Evolutionary conservation across 2,888 invertebrate genomes (phyloP).

Genomic region (Aradus depressus): DNA sequence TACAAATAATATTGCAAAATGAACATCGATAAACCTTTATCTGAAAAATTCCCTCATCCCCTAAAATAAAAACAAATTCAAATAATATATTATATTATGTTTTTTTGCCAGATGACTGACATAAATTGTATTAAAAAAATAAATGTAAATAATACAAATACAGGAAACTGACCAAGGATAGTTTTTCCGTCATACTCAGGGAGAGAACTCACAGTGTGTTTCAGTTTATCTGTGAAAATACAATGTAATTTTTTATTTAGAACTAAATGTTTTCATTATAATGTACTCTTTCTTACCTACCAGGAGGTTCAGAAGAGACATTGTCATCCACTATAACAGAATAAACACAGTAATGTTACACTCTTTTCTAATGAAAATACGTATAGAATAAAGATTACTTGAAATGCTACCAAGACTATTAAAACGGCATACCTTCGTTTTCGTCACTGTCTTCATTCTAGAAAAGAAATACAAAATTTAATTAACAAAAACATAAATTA

Average conservation of each 20-base stretch:
- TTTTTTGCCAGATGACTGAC: background rate
- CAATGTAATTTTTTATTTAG: background rate
- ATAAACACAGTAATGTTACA: no score
- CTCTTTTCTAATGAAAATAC: no score
- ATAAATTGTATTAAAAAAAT: no score
- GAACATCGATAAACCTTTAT: conserved; percentile 10
- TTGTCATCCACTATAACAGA: background rate
- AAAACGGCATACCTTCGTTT: conserved; percentile 3
- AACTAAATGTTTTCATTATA: background rate
- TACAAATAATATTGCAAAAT: conserved; percentile 11
- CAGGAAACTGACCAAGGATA: conserved; percentile 4
- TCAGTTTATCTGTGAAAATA: conserved; percentile 1
- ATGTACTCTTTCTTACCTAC: background rate
- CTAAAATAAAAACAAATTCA: background rate
- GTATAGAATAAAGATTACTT: background rate
- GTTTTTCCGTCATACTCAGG: conserved; percentile 5
- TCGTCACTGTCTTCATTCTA: conserved; percentile 9
- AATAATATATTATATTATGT: background rate
- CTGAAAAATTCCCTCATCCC: conserved; percentile 10
- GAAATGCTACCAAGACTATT: background rate
- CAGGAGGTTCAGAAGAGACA: background rate
- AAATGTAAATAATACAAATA: no score
- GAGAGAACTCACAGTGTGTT: background rate
- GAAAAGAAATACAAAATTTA: background rate
- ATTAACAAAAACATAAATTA: background rate